Evolutionary conservation across 1,140 invertebrate genomes (phyloP), one percentile per base, ranked within the genome.

Genomic region (Sarcophaga peregrina): DNA sequence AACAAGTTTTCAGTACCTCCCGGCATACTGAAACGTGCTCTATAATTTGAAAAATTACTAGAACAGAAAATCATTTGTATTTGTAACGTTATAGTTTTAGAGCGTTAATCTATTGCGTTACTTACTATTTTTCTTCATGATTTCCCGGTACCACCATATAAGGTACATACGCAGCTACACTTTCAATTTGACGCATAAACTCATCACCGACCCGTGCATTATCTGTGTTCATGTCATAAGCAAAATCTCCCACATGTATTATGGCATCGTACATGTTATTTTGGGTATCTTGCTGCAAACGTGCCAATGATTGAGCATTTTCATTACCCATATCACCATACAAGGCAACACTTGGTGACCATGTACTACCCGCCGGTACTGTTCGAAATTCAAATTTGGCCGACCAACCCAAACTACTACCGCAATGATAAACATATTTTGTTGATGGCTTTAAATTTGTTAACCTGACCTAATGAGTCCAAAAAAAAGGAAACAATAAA

Each of bases 101-200:
- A 37, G 25, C 25, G 25, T 37, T 37, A 37, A 37, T 37, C 25
- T 20, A 25, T 13, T 13, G 45, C 13, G 6, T 58, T 90, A 92
- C 95, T 94, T 90, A 97, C 93, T 96, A 96, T 86, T 91, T 93
- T 87, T 96, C 93, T 91, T 98, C 97, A 85, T 98, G 97, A 91
- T 98, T 98, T 73, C 97, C 97, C 52, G 96, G 95, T 85, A 96
- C 96, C 0, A 96, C 96, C 96, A 98, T 98, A 89, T 98, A 98
- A 0, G 97, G 97, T 83, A 98, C 91, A 90, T 95, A 94, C 37
- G 96, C 96, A 54, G 97, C 96, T 68, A 98, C 92, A 7, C 95
- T 93, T 91, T 98, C 94, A 83, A 98, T 96, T 92, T 97, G 95
- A 25, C 94, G 92, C 96, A 98, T 97, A 91, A 98, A 98, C 89